Conservation (phyloP, 2,113 vertebrate genomes). For the Melanocharis versteri region DNA sequence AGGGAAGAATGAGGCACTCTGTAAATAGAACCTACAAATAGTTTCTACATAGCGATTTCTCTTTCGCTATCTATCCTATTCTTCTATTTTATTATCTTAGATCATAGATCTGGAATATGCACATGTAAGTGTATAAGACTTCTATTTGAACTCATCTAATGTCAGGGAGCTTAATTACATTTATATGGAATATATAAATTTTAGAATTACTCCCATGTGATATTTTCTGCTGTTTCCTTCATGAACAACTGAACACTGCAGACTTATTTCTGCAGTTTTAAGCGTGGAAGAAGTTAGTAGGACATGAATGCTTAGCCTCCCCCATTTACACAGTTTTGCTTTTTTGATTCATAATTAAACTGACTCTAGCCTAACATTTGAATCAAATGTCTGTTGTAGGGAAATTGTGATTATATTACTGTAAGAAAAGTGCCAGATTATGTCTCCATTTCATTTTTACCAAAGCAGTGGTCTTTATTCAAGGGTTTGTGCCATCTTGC, state of each 20-base stretch:
- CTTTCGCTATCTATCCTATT: not conserved
- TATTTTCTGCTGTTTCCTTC: not conserved
- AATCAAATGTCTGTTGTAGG: not conserved
- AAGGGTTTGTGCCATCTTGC: not conserved
- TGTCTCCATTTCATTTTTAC: not conserved
- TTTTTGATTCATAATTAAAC: not conserved
- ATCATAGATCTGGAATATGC: not conserved
- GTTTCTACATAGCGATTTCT: not conserved
- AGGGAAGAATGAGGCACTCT: not conserved
- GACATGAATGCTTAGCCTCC: not conserved
- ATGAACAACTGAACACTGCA: not conserved
- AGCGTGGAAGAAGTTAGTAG: not conserved
- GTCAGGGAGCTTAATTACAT: not conserved
- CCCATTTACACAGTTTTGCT: not conserved
- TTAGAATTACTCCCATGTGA: not conserved
- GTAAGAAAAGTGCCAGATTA: not conserved
- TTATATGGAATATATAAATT: not conserved
- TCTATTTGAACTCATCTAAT: not conserved
- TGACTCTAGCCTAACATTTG: not conserved
- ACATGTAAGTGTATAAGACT: not conserved
- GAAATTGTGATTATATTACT: not conserved
- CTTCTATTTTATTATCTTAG: not conserved
- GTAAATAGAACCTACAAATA: constrained; percentile 18
- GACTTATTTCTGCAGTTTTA: not conserved
- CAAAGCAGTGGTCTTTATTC: not conserved